phyloP scores from a whole-genome alignment of 2,797 vertebrate species.

The Denticeps clupeoides region DNA sequence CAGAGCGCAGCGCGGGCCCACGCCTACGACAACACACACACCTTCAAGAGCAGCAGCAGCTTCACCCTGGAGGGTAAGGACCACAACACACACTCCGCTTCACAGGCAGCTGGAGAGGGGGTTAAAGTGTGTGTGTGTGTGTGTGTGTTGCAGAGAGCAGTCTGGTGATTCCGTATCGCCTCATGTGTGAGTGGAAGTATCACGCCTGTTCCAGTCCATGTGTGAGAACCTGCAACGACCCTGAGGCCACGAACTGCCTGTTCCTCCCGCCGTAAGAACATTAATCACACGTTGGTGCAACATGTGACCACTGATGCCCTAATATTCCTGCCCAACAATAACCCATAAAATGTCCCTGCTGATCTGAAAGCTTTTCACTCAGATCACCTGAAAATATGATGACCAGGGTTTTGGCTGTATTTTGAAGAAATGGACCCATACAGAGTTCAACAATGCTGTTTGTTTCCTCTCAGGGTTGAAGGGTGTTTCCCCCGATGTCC shows the following conservation, averaged over 20 bases:
- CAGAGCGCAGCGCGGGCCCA: conserved; percentile 58
- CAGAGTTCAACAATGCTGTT: no score
- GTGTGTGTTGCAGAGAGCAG: conserved; percentile 65
- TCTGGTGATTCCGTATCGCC: conserved; percentile 82
- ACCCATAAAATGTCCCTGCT: no score
- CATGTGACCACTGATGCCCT: no score
- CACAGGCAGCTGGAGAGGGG: background rate
- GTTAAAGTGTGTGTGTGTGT: background rate
- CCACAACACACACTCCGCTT: conserved; percentile 2
- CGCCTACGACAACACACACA: conserved; percentile 74
- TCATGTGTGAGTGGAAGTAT: conserved; percentile 95
- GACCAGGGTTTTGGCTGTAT: no score
- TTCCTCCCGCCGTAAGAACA: conserved; percentile 86
- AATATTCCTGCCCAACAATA: no score
- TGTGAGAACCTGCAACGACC: conserved; percentile 84
- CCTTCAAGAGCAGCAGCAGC: conserved; percentile 82
- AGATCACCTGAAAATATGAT: no score
- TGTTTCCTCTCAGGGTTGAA: conserved; percentile 82
- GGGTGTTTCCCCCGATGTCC: conserved; percentile 93
- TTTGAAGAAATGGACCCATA: no score
- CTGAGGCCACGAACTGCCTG: conserved; percentile 72
- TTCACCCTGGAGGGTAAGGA: conserved; percentile 82
- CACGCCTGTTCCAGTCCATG: conserved; percentile 83
- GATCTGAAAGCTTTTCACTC: no score
- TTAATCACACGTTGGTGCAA: no score